Conservation (phyloP, 1,140 invertebrate species). For the Sinonovacula constricta region DNA sequence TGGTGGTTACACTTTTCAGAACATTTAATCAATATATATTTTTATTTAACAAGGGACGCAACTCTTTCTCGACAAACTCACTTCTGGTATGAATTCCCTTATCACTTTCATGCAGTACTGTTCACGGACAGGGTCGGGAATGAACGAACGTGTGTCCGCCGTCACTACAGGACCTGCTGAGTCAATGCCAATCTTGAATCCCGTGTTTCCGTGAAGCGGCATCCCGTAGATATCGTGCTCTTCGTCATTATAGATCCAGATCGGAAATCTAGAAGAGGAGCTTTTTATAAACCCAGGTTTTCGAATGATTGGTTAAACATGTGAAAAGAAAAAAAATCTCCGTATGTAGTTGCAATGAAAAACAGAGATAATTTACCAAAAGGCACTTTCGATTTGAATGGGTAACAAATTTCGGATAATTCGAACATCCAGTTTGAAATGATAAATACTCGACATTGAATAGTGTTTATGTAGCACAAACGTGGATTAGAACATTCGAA, state of each 20-base stretch:
- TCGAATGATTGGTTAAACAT: too few relatives aligned
- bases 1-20: too few relatives aligned
- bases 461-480: background rate
- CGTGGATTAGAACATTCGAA: background rate
- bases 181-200: constrained; percentile 72
- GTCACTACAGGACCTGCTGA: constrained; percentile 64
- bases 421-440: background rate
- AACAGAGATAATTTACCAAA: too few relatives aligned
- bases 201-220: constrained; percentile 71
- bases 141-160: constrained; percentile 61
- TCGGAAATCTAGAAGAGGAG: constrained; percentile 76
- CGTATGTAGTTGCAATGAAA: too few relatives aligned
- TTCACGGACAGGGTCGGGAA: constrained; percentile 62
- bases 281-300: too few relatives aligned
- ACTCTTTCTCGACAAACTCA: too few relatives aligned
- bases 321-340: too few relatives aligned
- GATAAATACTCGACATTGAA: background rate
- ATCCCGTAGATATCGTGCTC: constrained; percentile 71
- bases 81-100: constrained; percentile 59
- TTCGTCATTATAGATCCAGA: constrained; percentile 68
- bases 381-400: background rate
- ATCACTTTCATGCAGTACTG: constrained; percentile 54
- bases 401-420: background rate
- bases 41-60: too few relatives aligned
- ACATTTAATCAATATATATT: too few relatives aligned